Evolutionary conservation across 2,797 vertebrate species (phyloP), one percentile per base, ranked within the genome.

Genomic region (Chelidonichthys spinosus): DNA sequence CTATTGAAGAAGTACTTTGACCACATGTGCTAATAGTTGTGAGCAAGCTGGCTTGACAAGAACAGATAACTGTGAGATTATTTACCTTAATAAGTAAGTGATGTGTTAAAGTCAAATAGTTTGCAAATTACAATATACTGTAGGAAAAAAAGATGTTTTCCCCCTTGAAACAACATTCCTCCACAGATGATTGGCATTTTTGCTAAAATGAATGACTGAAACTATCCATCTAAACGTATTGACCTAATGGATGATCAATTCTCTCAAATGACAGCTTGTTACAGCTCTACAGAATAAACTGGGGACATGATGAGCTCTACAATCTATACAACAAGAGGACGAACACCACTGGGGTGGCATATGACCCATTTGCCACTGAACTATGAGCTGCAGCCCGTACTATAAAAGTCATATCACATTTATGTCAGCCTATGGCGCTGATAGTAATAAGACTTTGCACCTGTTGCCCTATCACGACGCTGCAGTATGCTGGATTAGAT

Each of bases 1-100:
- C 35, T 68, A 33, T 71, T 58, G 11, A 40, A 72, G 53, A 75
- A n/a, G 79, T 46, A 85, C 75, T 88, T 84, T 81, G 73, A 76
- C 60, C 77, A 54, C 56, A 64, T 1, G 4, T 15, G 3, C 32
- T 1, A 44, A 52, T 14, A 40, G 11, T 54, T 65, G 11, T 15
- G 11, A 64, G 33, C 9, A 13, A 49, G 3, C 44, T 44, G 47
- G 25, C 63, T 49, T 32, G 2, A 68, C 35, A 62, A 46, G 49
- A 69, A 72, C 13, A 50, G 58, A 74, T 55, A 37, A 11, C 17
- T 32, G 14, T 1, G 9, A 49, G 58, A 42, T 49, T 52, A 61
- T 60, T 76, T 32, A 65, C 44, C 44, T 76, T 72, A 65, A 79
- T 58, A 58, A 58, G 25, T 75, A 13, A 69, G 25, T 47, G 8